Conservation (phyloP, 2,888 invertebrate genomes). For the Mythimna lalbum region DNA sequence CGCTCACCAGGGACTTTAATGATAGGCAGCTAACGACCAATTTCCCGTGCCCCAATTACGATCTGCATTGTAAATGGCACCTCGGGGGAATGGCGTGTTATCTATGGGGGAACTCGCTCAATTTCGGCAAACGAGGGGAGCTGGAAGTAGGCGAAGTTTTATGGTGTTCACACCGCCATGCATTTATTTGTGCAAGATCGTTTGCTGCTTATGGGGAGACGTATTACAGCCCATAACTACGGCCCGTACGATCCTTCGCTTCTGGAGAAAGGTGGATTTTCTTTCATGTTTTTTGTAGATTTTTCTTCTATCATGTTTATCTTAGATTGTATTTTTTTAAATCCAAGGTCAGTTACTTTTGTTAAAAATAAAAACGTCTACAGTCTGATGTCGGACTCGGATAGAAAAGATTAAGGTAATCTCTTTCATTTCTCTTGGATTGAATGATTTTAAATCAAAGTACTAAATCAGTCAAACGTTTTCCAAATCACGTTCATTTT, state of each 20-base stretch:
- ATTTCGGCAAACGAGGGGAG: slow-evolving; percentile 65
- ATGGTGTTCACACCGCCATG: slow-evolving; percentile 55
- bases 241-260: slow-evolving; percentile 10
- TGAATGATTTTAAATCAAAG: slow-evolving; percentile 32
- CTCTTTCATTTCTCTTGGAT: slow-evolving; percentile 28
- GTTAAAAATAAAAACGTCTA: background rate
- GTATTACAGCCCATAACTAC: slow-evolving; percentile 42
- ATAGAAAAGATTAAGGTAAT: slow-evolving; percentile 40
- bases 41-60: slow-evolving; percentile 56
- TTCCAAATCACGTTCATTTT: slow-evolving; percentile 19
- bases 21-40: slow-evolving; percentile 47
- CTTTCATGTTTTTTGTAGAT: background rate
- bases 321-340: background rate
- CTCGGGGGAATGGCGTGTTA: slow-evolving; percentile 67
- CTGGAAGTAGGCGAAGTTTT: slow-evolving; percentile 49
- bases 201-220: slow-evolving; percentile 45
- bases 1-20: slow-evolving; percentile 28
- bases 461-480: slow-evolving; percentile 28
- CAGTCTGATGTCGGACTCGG: slow-evolving; percentile 13
- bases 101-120: slow-evolving; percentile 67
- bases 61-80: slow-evolving; percentile 58
- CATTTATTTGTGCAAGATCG: slow-evolving; percentile 60
- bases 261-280: slow-evolving; percentile 9
- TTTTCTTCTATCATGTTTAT: background rate
- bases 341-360: background rate